Evolutionary conservation across 2,888 invertebrate genomes (phyloP), one percentile per base, ranked within the genome.

Genomic region (Calameuta idolon): DNA sequence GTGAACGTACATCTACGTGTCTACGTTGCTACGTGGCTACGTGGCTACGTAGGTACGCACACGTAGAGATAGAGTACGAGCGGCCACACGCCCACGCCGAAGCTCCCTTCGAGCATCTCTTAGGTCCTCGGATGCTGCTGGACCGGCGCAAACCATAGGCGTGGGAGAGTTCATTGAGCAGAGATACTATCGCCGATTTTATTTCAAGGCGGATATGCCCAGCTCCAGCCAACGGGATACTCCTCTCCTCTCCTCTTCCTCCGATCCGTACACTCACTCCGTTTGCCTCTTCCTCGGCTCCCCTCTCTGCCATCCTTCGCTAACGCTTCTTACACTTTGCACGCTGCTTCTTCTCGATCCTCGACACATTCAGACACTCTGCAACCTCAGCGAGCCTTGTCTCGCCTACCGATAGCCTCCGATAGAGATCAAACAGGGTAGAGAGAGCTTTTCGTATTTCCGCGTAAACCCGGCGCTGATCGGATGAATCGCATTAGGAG

Each of bases 111-210:
- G 55, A 55, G 55, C 55, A 23, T 55, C 55, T 55, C 23, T 0
- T 55, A 23, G 2, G 55, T 55, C 55, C 55, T 55, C 55, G 55
- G 55, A 55, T 55, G 55, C 71, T 31, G 71, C 33, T 71, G 71
- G 71, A 33, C 78, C 75, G 73, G 78, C 78, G 75, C 78, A 71
- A 75, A 71, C 78, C 87, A 90, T 89, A 91, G 90, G 91, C 91
- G 91, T 91, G 91, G 90, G 91, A 91, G 91, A 91, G 91, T 91
- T 90, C 90, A 90, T 91, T 91, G 88, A 90, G 90, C 87, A 90
- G 87, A 91, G 91, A 91, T 91, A 90, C 87, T 91, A 91, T 91
- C 90, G 89, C 89, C 89, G 91, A 91, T 91, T 91, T 90, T 91
- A 91, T 90, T 90, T 88, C 87, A 88, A 89, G 88, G 86, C 90